phyloP scores from a whole-genome alignment of 2,113 vertebrate genomes.

The Chaetura pelagica region DNA sequence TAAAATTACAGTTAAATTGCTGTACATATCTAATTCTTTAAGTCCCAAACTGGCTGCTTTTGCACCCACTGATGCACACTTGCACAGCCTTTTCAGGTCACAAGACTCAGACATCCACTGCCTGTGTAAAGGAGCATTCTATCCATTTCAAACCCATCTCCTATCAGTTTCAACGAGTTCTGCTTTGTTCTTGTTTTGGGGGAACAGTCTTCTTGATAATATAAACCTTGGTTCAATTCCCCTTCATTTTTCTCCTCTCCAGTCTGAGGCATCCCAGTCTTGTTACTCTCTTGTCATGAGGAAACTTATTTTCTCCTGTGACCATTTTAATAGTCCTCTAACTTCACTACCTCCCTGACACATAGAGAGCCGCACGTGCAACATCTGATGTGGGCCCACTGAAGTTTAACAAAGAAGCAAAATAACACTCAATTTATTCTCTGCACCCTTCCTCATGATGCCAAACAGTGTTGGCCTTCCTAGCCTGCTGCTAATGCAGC shows the following conservation, averaged over 20 bases:
- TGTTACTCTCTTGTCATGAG: neutral
- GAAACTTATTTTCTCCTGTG: neutral
- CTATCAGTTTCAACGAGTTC: neutral
- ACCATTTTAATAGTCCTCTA: neutral
- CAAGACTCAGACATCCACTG: neutral
- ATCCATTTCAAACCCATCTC: neutral
- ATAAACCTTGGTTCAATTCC: neutral
- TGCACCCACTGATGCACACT: fast-evolving
- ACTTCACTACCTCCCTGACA: neutral
- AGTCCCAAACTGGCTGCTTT: neutral
- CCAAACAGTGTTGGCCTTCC: neutral
- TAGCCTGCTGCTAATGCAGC: neutral
- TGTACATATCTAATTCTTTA: neutral
- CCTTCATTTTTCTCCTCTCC: neutral
- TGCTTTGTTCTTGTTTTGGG: neutral
- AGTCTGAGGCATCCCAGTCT: neutral
- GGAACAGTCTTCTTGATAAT: neutral
- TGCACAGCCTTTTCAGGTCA: neutral
- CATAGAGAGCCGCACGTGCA: fast-evolving
- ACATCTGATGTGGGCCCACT: neutral
- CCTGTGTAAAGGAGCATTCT: neutral
- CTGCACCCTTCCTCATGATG: neutral
- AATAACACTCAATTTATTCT: neutral
- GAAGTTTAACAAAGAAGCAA: neutral
- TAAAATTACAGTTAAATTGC: neutral